A percentile compares a stretch with the other conserved stretches of the same genome.
phyloP scores from a whole-genome alignment of 2,797 vertebrate species.

The Calcarius lapponicus region DNA sequence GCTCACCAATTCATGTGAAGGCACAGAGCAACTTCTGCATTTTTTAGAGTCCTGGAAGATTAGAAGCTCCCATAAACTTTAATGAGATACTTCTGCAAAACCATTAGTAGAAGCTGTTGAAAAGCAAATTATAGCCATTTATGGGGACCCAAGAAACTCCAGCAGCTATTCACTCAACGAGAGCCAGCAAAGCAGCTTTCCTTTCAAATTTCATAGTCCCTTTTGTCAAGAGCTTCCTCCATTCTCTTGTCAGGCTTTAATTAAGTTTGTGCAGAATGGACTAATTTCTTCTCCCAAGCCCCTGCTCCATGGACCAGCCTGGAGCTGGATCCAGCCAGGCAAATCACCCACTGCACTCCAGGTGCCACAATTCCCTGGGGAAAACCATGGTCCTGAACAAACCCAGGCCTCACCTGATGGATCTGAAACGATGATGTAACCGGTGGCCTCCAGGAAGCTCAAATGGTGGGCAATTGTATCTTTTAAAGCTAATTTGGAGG shows the following conservation, averaged over 20 bases:
- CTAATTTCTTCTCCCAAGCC: background rate
- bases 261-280: background rate
- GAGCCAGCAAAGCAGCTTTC: background rate
- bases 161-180: background rate
- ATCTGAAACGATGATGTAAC: background rate
- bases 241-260: background rate
- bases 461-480: background rate
- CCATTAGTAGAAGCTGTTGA: background rate
- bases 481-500: background rate
- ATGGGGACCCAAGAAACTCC: background rate
- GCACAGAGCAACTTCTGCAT: background rate
- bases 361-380: background rate
- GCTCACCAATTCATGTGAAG: background rate
- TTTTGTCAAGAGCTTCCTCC: slow-evolving; percentile 1
- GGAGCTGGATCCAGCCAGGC: background rate
- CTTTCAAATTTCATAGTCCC: background rate
- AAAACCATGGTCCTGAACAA: background rate
- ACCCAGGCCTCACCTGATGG: background rate
- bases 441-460: background rate
- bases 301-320: background rate
- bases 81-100: background rate
- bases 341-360: background rate
- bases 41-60: background rate
- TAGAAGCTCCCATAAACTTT: background rate
- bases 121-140: slow-evolving; percentile 23